These are phyloP conservation scores for Drosophila tanythrix DNA, from an alignment of 2,888 invertebrate genomes.

Conservation along the genomic window DNA sequence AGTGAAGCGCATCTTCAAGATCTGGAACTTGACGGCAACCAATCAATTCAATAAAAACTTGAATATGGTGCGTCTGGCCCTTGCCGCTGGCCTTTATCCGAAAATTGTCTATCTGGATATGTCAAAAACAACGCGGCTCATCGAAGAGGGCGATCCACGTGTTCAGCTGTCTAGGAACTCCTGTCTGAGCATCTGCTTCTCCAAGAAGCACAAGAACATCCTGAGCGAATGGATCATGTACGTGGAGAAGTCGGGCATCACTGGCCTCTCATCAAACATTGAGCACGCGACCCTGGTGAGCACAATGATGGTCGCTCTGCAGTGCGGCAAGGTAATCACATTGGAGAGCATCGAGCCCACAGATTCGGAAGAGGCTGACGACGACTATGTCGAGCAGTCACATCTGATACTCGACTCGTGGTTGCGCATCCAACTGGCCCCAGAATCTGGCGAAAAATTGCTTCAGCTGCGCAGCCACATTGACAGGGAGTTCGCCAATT, in stretches of 20 bases:
- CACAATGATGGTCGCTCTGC: constrained; percentile 91
- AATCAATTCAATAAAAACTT: constrained; percentile 85
- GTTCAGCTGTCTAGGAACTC: constrained; percentile 87
- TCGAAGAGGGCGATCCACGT: constrained; percentile 87
- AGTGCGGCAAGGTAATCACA: constrained; percentile 83
- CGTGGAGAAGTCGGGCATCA: constrained; percentile 92
- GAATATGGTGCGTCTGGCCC: constrained; percentile 95
- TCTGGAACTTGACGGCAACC: constrained; percentile 85
- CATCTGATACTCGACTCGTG: constrained; percentile 32
- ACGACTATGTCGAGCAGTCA: constrained; percentile 12
- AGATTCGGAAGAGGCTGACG: constrained; percentile 51
- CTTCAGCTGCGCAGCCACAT: constrained; percentile 80
- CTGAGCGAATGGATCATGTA: constrained; percentile 94
- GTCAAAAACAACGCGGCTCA: constrained; percentile 84
- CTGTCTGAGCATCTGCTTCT: constrained; percentile 82
- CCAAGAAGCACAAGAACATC: constrained; percentile 59
- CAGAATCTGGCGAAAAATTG: constrained; percentile 22
- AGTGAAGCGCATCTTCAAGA: constrained; percentile 87
- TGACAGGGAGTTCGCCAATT: constrained; percentile 21
- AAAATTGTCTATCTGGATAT: constrained; percentile 92
- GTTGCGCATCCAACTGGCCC: constrained; percentile 30
- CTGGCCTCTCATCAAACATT: constrained; percentile 88
- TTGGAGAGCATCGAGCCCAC: constrained; percentile 38
- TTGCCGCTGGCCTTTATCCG: constrained; percentile 96
- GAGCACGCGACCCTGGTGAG: constrained; percentile 93